Evolutionary conservation across 92 coral and sea anemone genomes (phyloP).

Genomic region (Zoanthus solanderi): DNA sequence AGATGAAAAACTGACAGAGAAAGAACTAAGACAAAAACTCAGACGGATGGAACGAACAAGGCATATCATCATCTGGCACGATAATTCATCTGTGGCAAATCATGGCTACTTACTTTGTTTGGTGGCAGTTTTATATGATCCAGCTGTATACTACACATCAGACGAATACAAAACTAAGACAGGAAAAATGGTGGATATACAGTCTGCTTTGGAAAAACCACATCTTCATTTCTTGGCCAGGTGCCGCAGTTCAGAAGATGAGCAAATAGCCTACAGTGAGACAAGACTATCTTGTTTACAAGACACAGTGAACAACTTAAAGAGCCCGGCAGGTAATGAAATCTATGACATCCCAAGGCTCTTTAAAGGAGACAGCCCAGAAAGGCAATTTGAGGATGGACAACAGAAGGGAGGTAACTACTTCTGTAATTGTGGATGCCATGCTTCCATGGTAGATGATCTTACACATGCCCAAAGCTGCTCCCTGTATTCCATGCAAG

Average conservation of each 20-base stretch:
- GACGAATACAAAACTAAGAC: conserved; percentile 31
- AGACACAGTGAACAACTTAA: not conserved
- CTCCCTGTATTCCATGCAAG: conserved; percentile 52
- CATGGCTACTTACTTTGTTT: conserved; percentile 45
- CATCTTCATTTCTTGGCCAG: conserved; percentile 33
- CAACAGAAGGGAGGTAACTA: conserved; percentile 68
- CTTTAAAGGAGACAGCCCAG: not conserved
- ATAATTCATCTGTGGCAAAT: conserved; percentile 46
- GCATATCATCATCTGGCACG: conserved; percentile 39
- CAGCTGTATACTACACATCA: conserved; percentile 16
- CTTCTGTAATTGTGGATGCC: conserved; percentile 64
- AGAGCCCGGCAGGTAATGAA: not conserved
- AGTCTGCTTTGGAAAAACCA: conserved; percentile 34
- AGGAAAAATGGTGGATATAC: conserved; percentile 19
- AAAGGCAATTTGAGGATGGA: conserved; percentile 1
- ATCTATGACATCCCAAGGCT: not conserved
- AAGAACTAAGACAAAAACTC: conserved; percentile 24
- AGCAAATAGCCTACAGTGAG: conserved; percentile 2
- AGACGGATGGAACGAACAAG: conserved; percentile 29
- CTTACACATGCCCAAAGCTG: conserved; percentile 62
- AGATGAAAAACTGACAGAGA: not conserved
- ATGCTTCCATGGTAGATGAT: conserved; percentile 54
- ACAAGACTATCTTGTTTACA: not conserved
- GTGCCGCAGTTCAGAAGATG: conserved; percentile 33
- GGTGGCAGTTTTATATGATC: conserved; percentile 38